phyloP scores from a whole-genome alignment of 2,797 vertebrate species.

The Fratercula arctica region DNA sequence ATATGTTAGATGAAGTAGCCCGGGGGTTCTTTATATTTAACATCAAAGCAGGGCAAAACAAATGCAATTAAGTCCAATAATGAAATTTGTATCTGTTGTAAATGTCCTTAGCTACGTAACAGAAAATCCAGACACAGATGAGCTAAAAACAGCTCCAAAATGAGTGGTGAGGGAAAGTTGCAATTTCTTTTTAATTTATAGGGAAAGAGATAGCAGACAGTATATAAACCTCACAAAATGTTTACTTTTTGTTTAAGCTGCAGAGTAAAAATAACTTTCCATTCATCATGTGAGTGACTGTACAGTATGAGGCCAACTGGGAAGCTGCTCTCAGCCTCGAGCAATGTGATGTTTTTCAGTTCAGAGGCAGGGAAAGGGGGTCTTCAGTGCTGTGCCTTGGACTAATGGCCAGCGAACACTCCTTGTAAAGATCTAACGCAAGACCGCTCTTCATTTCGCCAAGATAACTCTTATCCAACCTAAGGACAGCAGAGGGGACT shows the following conservation, averaged over 20 bases:
- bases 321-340: not conserved
- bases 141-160: constrained; percentile 6
- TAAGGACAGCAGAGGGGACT: not conserved
- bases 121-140: constrained; percentile 16
- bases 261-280: not conserved
- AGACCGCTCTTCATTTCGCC: not conserved
- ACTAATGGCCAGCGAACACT: not conserved
- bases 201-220: not conserved
- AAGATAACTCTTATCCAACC: not conserved
- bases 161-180: not conserved
- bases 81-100: constrained; percentile 39
- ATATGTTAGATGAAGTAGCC: not conserved
- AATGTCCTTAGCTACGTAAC: not conserved
- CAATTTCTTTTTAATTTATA: constrained; percentile 29
- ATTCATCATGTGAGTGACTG: not conserved
- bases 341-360: not conserved
- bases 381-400: not conserved
- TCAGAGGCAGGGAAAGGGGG: not conserved
- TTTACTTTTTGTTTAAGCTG: constrained; percentile 34
- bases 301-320: not conserved
- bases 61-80: constrained; percentile 36
- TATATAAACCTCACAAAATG: not conserved
- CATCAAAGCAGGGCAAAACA: constrained; percentile 62
- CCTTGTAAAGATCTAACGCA: not conserved
- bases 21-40: constrained; percentile 27